A percentile compares a stretch with the other conserved stretches of the same genome.
phyloP scores from a whole-genome alignment of 2,113 vertebrate genomes.

The Tetrao urogallus region DNA sequence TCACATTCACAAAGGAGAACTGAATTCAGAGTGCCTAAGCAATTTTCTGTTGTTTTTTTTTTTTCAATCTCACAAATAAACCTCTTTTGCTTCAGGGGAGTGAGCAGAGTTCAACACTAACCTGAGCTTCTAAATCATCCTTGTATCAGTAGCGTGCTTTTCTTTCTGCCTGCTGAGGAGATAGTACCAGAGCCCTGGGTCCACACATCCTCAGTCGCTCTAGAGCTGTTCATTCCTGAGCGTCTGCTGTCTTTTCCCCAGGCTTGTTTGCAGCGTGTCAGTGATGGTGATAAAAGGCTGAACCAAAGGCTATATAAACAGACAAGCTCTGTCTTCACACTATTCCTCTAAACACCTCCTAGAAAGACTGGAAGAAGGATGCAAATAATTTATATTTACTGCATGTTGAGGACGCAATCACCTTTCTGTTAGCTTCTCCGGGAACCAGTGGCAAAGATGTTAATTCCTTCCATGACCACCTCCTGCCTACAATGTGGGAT shows the following conservation, averaged over 20 bases:
- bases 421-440: not conserved
- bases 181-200: accelerated
- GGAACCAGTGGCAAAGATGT: not conserved
- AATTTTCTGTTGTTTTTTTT: not conserved
- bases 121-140: not conserved
- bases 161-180: not conserved
- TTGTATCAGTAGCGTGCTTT: not conserved
- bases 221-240: conserved; percentile 11
- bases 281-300: conserved; percentile 29
- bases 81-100: not conserved
- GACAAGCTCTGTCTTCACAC: not conserved
- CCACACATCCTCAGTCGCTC: not conserved
- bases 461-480: not conserved
- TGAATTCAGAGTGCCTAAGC: not conserved
- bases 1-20: not conserved
- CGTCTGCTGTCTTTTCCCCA: not conserved
- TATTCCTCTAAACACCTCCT: conserved; percentile 3
- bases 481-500: not conserved
- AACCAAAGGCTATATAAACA: not conserved
- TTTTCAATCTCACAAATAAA: not conserved
- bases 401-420: not conserved
- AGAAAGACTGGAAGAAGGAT: not conserved
- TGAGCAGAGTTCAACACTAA: not conserved
- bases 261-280: not conserved
- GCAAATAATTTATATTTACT: not conserved